Evolutionary conservation across 2,113 vertebrate species (phyloP).

Genomic region (Columbina picui): DNA sequence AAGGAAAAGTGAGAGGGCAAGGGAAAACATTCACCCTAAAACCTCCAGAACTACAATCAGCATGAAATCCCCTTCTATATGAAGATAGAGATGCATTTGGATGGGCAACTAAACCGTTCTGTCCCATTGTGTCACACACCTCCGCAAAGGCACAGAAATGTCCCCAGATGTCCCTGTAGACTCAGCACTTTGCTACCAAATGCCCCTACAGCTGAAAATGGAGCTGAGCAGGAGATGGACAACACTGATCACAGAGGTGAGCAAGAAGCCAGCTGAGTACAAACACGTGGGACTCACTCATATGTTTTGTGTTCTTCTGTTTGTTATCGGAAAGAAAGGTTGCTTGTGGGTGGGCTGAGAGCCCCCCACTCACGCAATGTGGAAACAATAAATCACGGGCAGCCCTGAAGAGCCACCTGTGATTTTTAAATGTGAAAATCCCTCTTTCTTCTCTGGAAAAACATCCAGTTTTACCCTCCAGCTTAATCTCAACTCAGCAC

Average conservation of each 20-base stretch:
- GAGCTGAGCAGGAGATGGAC: neutral
- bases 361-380: neutral
- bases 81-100: neutral
- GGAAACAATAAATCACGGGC: constrained; percentile 15
- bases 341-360: constrained; percentile 2
- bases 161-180: neutral
- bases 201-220: neutral
- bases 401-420: neutral
- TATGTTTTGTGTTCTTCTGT: neutral
- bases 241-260: neutral
- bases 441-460: neutral
- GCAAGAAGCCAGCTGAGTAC: neutral
- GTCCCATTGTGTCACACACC: neutral
- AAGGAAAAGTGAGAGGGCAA: neutral
- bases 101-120: neutral
- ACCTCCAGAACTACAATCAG: neutral
- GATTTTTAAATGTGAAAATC: neutral
- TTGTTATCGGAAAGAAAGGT: neutral
- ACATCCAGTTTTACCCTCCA: neutral
- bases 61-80: neutral
- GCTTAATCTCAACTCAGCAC: neutral
- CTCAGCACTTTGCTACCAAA: neutral
- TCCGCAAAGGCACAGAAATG: neutral
- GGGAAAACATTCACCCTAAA: neutral
- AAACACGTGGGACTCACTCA: neutral